Evolutionary conservation across 1,140 invertebrate genomes (phyloP).

Genomic region (Drosophila elegans): DNA sequence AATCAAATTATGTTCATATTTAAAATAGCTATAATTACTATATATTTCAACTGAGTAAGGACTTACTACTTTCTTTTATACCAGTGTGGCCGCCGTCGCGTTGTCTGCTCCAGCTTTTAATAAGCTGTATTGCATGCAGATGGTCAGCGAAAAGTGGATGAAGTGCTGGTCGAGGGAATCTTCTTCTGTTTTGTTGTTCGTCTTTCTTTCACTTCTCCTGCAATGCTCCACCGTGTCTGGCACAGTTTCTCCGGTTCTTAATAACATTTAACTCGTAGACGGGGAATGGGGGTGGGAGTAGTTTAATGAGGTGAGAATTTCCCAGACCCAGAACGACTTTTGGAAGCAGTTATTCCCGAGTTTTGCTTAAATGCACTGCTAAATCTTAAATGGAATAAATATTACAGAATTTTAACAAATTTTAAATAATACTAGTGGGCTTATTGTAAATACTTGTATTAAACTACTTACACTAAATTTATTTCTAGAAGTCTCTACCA

Average conservation of each 20-base stretch:
- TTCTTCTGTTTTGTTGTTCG: constrained; percentile 11
- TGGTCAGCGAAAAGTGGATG: neutral
- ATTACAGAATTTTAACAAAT: too few species aligned
- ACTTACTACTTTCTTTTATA: too few species aligned
- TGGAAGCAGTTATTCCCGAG: neutral
- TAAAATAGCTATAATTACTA: too few species aligned
- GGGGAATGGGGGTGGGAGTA: neutral
- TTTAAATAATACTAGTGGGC: too few species aligned
- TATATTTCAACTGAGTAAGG: too few species aligned
- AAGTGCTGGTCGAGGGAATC: neutral
- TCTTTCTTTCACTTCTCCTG: constrained; percentile 32
- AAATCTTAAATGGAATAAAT: neutral
- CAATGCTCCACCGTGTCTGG: constrained; percentile 10
- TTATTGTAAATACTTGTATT: too few species aligned
- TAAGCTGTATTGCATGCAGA: constrained; percentile 30
- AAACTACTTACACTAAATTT: too few species aligned
- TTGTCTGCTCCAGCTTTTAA: constrained; percentile 51
- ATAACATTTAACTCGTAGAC: neutral
- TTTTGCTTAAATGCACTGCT: constrained; percentile 12
- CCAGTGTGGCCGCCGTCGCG: constrained; percentile 48
- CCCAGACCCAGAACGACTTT: neutral
- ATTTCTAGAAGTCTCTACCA: too few species aligned
- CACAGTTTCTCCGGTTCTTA: constrained; percentile 32
- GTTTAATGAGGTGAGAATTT: too few species aligned
- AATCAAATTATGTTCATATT: too few species aligned